A percentile compares a stretch with the other conserved stretches of the same genome.
phyloP scores from a whole-genome alignment of 2,113 vertebrate species.

The Zosterops hypoxanthus region DNA sequence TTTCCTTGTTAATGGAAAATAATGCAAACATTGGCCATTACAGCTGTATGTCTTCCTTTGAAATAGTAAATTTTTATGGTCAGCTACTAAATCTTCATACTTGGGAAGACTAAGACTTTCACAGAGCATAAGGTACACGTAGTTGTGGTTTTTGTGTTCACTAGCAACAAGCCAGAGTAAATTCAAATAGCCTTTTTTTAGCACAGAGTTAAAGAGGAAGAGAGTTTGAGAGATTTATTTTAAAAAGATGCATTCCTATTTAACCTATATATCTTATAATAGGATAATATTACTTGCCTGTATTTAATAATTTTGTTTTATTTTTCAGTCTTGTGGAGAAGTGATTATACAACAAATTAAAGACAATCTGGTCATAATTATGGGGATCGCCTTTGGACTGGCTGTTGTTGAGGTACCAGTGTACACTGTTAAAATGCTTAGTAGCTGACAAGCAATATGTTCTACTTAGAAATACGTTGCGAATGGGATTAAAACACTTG shows the following conservation, averaged over 20 bases:
- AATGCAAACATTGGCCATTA: background rate
- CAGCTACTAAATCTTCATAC: background rate
- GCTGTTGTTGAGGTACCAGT: constrained; percentile 75
- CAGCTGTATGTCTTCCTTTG: background rate
- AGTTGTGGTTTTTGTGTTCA: background rate
- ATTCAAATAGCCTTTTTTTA: background rate
- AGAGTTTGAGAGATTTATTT: background rate
- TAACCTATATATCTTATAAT: background rate
- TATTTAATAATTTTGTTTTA: background rate
- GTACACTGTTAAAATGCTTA: constrained; percentile 4
- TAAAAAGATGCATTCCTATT: background rate
- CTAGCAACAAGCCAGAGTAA: background rate
- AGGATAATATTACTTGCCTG: background rate
- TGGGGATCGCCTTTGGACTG: constrained; percentile 76
- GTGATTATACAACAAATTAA: background rate
- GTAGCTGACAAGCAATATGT: background rate
- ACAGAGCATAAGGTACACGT: background rate
- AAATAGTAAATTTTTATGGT: background rate
- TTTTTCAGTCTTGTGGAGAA: constrained; percentile 65
- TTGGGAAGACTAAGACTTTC: background rate
- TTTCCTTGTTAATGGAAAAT: background rate
- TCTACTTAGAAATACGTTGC: background rate
- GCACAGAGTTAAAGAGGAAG: background rate
- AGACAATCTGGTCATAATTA: constrained; percentile 41
- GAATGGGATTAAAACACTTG: constrained; percentile 5